phyloP scores from a whole-genome alignment of 2,113 vertebrate species.

The Heterocephalus glaber region DNA sequence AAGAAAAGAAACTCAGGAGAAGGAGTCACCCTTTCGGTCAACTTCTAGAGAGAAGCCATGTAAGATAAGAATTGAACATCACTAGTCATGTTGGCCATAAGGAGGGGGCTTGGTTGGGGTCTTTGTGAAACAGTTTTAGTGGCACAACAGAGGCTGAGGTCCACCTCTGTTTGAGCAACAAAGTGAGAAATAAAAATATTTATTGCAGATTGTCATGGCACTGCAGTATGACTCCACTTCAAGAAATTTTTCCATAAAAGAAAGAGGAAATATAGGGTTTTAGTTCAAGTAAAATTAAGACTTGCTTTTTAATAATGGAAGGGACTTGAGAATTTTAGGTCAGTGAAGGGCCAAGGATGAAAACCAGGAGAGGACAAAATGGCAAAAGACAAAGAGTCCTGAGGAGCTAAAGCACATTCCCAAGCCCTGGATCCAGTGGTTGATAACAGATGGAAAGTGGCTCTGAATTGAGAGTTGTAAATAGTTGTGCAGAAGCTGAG shows the following conservation, averaged over 20 bases:
- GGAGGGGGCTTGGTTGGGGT: too few relatives aligned
- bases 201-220: neutral
- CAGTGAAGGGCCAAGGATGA: neutral
- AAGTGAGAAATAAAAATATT: neutral
- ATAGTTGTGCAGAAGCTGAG: neutral
- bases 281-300: conserved; percentile 15
- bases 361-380: neutral
- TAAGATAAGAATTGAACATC: neutral
- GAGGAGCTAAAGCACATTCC: neutral
- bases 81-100: rapidly evolving
- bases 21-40: neutral
- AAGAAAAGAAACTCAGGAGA: neutral
- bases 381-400: neutral
- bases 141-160: neutral
- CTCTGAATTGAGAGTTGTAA: neutral
- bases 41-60: neutral
- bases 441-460: neutral
- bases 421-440: neutral
- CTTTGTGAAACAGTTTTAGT: neutral
- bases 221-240: neutral
- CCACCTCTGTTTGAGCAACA: neutral
- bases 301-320: neutral
- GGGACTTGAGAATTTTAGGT: neutral
- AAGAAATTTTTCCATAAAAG: neutral
- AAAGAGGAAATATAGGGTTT: neutral